These are phyloP conservation scores for Halcyon malimbica DNA, from an alignment of 2,113 vertebrate genomes.

Conservation along the genomic window DNA sequence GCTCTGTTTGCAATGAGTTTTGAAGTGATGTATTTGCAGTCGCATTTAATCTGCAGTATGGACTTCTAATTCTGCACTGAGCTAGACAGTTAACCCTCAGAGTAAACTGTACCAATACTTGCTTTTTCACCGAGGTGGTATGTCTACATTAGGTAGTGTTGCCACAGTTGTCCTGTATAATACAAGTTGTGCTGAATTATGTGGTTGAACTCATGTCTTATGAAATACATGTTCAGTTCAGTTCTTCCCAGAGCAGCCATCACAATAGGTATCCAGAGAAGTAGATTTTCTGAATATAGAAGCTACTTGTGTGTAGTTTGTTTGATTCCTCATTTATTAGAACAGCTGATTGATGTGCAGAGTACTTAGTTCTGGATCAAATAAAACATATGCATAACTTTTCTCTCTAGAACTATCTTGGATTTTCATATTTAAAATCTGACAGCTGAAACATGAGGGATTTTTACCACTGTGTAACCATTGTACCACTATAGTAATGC, in stretches of 20 bases:
- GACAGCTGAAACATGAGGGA: conserved; percentile 4
- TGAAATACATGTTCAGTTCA: background rate
- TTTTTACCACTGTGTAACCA: background rate
- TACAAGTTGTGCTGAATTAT: background rate
- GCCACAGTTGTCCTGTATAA: background rate
- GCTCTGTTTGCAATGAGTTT: conserved; percentile 14
- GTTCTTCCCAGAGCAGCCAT: background rate
- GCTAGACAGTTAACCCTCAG: background rate
- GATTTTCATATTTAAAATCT: conserved; percentile 41
- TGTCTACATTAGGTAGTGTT: background rate
- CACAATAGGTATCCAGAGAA: background rate
- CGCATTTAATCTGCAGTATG: background rate
- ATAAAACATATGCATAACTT: conserved; percentile 23
- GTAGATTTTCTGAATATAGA: background rate
- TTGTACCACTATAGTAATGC: background rate
- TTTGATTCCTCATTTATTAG: conserved; percentile 23
- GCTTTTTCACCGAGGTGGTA: background rate
- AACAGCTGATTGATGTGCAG: conserved; percentile 14
- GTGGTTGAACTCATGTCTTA: background rate
- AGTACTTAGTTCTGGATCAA: conserved; percentile 5
- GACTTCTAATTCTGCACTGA: background rate
- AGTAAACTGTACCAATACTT: background rate
- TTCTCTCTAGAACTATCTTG: background rate
- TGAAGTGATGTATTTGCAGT: conserved; percentile 17
- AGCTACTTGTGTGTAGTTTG: background rate